Percentiles rank a stretch among this genome's conserved stretches.
Conservation (phyloP, 2,888 invertebrate genomes). For the Nesidiocoris tenuis region DNA sequence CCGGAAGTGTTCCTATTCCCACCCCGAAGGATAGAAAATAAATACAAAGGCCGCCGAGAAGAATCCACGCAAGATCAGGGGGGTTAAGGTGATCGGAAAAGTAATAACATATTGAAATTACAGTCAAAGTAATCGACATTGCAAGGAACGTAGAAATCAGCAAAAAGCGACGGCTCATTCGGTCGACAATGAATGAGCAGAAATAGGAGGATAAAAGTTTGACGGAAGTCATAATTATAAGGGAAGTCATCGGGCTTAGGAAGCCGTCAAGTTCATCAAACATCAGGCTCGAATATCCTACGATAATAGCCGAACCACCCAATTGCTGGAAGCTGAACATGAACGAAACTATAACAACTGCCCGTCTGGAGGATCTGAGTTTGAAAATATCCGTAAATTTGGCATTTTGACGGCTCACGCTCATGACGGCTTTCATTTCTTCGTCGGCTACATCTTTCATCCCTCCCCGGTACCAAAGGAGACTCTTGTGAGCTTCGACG, state of each 20-base stretch:
- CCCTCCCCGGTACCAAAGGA: slow-evolving; percentile 21
- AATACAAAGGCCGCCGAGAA: slow-evolving; percentile 10
- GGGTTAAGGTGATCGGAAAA: neutral
- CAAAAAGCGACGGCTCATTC: slow-evolving; percentile 11
- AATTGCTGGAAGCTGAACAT: slow-evolving; percentile 23
- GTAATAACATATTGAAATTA: slow-evolving; percentile 11
- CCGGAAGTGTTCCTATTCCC: slow-evolving; percentile 24
- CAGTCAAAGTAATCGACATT: neutral
- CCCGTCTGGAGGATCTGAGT: slow-evolving; percentile 1
- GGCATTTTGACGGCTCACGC: neutral
- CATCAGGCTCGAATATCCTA: slow-evolving; percentile 21
- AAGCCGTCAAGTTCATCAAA: slow-evolving; percentile 5
- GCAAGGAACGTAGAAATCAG: slow-evolving; percentile 13
- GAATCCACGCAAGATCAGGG: neutral
- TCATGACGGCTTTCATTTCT: neutral
- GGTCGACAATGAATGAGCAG: slow-evolving; percentile 9
- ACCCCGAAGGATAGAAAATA: neutral
- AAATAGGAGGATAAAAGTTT: slow-evolving; percentile 1
- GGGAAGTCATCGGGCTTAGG: slow-evolving; percentile 6
- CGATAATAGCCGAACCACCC: slow-evolving; percentile 7
- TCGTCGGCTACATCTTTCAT: neutral
- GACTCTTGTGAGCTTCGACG: slow-evolving; percentile 11
- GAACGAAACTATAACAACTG: slow-evolving; percentile 4
- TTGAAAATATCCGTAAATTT: neutral
- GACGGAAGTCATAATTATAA: slow-evolving; percentile 2